Evolutionary conservation across 2,888 invertebrate genomes (phyloP).

Genomic region (Dolomedes plantarius): DNA sequence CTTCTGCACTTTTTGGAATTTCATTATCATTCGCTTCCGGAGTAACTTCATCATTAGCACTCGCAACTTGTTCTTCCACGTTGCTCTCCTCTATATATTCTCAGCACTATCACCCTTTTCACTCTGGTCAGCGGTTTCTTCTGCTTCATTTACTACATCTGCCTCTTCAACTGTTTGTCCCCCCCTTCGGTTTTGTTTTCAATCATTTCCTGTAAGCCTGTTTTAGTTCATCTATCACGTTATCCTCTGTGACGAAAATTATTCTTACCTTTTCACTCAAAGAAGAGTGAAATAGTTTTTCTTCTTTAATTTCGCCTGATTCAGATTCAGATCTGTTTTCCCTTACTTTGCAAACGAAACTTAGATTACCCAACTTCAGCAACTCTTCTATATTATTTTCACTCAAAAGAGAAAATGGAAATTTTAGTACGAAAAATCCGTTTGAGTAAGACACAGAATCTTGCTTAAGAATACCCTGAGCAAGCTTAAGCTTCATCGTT

Average conservation of each 20-base stretch:
- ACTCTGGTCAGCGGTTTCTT: neutral
- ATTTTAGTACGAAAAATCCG: constrained; percentile 51
- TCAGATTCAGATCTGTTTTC: constrained; percentile 37
- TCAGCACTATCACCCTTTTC: neutral
- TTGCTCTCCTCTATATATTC: neutral
- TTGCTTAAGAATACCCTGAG: constrained; percentile 35
- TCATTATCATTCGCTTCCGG: neutral
- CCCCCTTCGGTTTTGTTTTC: neutral
- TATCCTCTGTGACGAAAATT: constrained; percentile 49
- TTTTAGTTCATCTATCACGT: constrained; percentile 41
- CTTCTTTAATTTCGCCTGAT: neutral
- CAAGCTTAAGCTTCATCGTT: constrained; percentile 26
- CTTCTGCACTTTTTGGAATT: neutral
- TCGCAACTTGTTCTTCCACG: neutral
- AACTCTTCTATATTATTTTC: constrained; percentile 27
- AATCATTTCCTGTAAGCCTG: constrained; percentile 23
- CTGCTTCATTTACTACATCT: neutral
- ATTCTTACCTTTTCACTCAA: constrained; percentile 44
- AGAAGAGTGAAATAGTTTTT: constrained; percentile 31
- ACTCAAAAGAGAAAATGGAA: constrained; percentile 42
- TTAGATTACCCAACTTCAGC: constrained; percentile 38
- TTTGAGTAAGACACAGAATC: constrained; percentile 57
- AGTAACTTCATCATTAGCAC: neutral
- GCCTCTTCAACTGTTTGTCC: neutral
- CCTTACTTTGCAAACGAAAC: constrained; percentile 47